A percentile compares a stretch with the other conserved stretches of the same genome.
These are phyloP conservation scores for Echinometra lucunter DNA, from an alignment of 53 echinoderm and acorn worm species.

Conservation along the genomic window DNA sequence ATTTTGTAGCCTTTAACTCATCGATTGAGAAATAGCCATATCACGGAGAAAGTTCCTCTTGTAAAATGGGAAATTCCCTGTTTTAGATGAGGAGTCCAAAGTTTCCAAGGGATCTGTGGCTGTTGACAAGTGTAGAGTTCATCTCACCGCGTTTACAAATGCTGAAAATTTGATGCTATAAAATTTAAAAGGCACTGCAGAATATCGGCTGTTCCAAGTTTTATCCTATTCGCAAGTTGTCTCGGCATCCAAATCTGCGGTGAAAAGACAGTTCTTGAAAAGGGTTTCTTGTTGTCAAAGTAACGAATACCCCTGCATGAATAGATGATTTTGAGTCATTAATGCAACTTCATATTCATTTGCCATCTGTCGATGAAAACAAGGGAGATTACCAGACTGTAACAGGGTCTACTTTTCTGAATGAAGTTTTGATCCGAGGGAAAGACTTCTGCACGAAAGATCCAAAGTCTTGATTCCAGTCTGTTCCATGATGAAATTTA, in stretches of 20 bases:
- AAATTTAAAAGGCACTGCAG: too few species aligned
- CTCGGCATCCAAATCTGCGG: background rate
- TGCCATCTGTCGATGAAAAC: background rate
- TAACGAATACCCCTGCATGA: too few species aligned
- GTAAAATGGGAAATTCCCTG: background rate
- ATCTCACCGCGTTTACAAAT: background rate
- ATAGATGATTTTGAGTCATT: background rate
- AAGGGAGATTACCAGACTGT: background rate
- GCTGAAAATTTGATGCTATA: background rate
- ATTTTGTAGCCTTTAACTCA: background rate
- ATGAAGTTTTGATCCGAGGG: background rate
- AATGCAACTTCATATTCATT: background rate
- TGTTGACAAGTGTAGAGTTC: background rate
- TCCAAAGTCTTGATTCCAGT: background rate
- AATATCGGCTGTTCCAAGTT: background rate
- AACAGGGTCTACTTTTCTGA: background rate
- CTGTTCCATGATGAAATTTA: background rate
- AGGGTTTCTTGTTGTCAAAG: background rate
- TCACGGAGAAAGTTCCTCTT: background rate
- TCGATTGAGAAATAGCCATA: background rate
- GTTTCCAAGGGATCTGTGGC: background rate
- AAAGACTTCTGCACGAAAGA: background rate
- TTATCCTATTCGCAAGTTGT: background rate
- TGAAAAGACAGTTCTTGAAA: background rate
- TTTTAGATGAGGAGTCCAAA: background rate